phyloP scores from a whole-genome alignment of 2,113 vertebrate genomes.

The Petrocephalus microphthalmus region DNA sequence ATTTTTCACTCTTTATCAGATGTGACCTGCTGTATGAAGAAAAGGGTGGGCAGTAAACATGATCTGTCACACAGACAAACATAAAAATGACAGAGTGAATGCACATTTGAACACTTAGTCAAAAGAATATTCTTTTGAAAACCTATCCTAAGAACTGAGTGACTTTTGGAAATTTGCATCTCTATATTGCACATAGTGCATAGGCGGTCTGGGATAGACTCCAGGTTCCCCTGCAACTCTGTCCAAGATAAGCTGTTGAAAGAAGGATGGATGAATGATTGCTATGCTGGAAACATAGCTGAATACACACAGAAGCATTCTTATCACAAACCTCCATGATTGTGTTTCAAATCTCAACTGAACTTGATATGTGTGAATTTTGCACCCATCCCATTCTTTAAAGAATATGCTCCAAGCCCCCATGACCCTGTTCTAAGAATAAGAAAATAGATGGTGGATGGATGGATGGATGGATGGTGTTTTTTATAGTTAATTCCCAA shows the following conservation, averaged over 20 bases:
- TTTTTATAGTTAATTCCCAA: not conserved
- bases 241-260: not conserved
- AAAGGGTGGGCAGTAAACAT: not conserved
- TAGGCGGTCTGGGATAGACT: not conserved
- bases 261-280: not conserved
- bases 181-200: not conserved
- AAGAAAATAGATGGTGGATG: not conserved
- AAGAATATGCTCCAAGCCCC: not conserved
- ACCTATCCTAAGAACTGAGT: not conserved
- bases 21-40: slow-evolving; percentile 45
- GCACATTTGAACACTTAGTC: not conserved
- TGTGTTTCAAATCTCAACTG: not conserved
- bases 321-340: not conserved
- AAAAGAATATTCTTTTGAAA: not conserved
- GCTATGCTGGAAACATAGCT: not conserved
- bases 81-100: not conserved
- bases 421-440: not conserved
- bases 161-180: not conserved
- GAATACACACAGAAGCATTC: not conserved
- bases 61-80: not conserved
- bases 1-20: slow-evolving; percentile 70
- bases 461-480: not conserved
- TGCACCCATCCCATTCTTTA: not conserved
- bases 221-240: not conserved
- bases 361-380: not conserved